Evolutionary conservation across 2,888 invertebrate species (phyloP).

Genomic region (Harpalus rufipes): DNA sequence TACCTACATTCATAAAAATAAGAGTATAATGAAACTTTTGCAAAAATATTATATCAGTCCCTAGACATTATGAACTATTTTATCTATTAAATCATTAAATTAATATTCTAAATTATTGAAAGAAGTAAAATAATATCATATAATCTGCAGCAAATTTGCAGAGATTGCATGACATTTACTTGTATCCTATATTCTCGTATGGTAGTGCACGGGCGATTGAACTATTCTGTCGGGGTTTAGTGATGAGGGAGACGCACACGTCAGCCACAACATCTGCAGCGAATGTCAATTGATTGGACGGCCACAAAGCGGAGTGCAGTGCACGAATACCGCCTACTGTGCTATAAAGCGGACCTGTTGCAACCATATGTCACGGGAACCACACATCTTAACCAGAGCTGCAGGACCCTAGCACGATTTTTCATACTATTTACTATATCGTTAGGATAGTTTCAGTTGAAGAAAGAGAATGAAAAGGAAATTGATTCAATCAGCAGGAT

Average conservation of each 20-base stretch:
- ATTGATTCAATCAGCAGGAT: background rate
- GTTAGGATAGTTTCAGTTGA: background rate
- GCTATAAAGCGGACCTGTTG: slow-evolving; percentile 38
- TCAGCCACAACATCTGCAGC: slow-evolving; percentile 64
- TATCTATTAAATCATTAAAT: too few relatives aligned
- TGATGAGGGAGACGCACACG: slow-evolving; percentile 22
- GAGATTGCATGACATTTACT: background rate
- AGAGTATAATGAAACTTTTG: too few relatives aligned
- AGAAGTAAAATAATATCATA: too few relatives aligned
- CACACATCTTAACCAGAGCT: background rate
- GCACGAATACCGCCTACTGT: slow-evolving; percentile 44
- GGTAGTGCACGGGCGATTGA: background rate
- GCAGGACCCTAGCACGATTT: background rate
- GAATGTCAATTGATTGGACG: slow-evolving; percentile 66
- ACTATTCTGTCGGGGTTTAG: background rate
- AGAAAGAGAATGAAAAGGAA: background rate
- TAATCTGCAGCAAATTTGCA: too few relatives aligned
- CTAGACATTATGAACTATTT: too few relatives aligned
- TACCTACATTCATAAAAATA: too few relatives aligned
- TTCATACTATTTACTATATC: background rate
- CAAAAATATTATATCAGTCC: too few relatives aligned
- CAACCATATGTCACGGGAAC: slow-evolving; percentile 35
- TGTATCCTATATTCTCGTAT: background rate
- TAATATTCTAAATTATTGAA: too few relatives aligned
- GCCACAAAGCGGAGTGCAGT: slow-evolving; percentile 7